phyloP scores from a whole-genome alignment of 2,888 invertebrate genomes.

The Epicampocera succincta region DNA sequence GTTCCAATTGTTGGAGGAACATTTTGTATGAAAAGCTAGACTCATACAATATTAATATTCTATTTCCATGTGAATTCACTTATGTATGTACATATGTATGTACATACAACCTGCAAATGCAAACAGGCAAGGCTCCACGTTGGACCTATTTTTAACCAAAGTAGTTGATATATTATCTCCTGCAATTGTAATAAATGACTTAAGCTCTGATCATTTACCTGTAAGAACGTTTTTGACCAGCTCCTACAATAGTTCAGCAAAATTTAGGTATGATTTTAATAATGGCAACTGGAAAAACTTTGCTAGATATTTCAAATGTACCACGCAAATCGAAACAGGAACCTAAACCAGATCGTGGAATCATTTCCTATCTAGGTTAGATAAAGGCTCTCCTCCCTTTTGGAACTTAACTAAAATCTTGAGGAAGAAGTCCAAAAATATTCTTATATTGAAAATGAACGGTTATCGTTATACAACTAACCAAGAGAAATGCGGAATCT shows the following conservation, averaged over 20 bases:
- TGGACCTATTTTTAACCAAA: slow-evolving; percentile 35
- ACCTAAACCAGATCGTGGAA: background rate
- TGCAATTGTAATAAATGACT: slow-evolving; percentile 6
- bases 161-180: background rate
- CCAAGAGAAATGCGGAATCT: background rate
- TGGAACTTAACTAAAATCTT: slow-evolving; percentile 26
- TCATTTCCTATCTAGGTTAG: background rate
- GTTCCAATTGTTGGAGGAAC: too few relatives aligned
- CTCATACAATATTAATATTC: background rate
- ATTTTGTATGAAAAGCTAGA: too few relatives aligned
- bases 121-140: slow-evolving; percentile 13
- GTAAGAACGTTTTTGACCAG: background rate
- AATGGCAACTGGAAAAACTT: background rate
- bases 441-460: slow-evolving; percentile 12
- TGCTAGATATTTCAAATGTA: background rate
- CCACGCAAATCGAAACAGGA: background rate
- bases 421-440: background rate
- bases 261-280: background rate
- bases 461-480: background rate
- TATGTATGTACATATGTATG: too few relatives aligned
- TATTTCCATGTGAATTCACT: slow-evolving; percentile 12
- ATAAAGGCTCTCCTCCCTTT: slow-evolving; percentile 19
- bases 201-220: slow-evolving; percentile 33
- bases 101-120: slow-evolving; percentile 2
- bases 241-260: background rate